Evolutionary conservation across 64 coral and sea anemone genomes (phyloP).

Genomic region (Actinia tenebrosa): DNA sequence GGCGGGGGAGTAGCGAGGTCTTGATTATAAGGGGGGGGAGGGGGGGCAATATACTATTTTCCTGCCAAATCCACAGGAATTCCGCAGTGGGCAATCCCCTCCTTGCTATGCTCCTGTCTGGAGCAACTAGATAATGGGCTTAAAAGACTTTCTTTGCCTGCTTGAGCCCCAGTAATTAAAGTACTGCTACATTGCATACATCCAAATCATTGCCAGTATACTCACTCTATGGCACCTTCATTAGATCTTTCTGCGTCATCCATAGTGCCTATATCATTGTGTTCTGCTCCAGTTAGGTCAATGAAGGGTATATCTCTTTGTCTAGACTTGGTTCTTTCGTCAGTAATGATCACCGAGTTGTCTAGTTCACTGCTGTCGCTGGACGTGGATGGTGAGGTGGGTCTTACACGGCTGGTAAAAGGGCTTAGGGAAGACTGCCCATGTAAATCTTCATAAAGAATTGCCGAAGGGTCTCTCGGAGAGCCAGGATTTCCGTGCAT

Average conservation of each 20-base stretch:
- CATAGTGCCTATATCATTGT: conserved; percentile 4
- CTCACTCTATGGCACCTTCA: neutral
- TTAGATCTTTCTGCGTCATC: conserved; percentile 23
- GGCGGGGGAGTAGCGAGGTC: too few relatives aligned
- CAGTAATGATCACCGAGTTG: conserved; percentile 34
- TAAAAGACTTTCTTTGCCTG: too few relatives aligned
- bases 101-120: too few relatives aligned
- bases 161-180: too few relatives aligned
- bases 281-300: conserved; percentile 51
- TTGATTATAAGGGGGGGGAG: too few relatives aligned
- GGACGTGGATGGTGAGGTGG: conserved; percentile 52
- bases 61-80: too few relatives aligned
- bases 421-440: neutral
- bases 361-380: conserved; percentile 59
- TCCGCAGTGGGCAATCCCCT: too few relatives aligned
- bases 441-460: conserved; percentile 40
- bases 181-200: neutral
- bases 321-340: conserved; percentile 34
- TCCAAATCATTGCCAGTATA: neutral
- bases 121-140: too few relatives aligned
- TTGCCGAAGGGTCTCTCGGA: conserved; percentile 46
- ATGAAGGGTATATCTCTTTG: conserved; percentile 49
- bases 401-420: conserved; percentile 16
- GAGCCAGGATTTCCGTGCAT: conserved; percentile 68
- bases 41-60: too few relatives aligned